Evolutionary conservation across 2,797 vertebrate genomes (phyloP), one percentile per base, ranked within the genome.

Genomic region (Danionella dracula): DNA sequence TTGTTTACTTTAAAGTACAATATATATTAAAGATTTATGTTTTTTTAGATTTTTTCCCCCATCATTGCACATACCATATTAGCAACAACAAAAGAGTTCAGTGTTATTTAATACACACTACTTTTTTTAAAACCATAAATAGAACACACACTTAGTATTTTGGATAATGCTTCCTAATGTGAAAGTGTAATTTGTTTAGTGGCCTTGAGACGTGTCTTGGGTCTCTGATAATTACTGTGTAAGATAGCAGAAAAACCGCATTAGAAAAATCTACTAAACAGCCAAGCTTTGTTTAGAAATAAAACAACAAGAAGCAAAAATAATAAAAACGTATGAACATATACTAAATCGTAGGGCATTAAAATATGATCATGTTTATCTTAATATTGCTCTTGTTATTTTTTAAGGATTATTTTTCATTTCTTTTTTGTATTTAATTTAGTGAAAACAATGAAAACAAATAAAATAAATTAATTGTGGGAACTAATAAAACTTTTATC

Each of bases 171-270:
- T 55, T 55, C 19, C 13, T 20, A 35, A 17, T 55, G 32, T 5
- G 4, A 20, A 55, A 45, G 40, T 29, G 31, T 55, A 46, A 65
- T 65, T 65, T 55, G 15, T 65, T 65, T 55, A 55, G 55, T 65
- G 50, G 50, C 13, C 37, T 19, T 19, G 13, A 35, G 41, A 15
- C 20, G 45, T 46, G 40, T 29, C 40, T 55, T 37, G 27, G 38
- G 29, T 32, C 62, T 44, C 20, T 27, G 40, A 45, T 54, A 54
- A 65, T 65, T 38, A 10, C 13, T 34, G 9, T 44, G 13, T 16
- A 10, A 4, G n/a, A 35, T 17, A 42, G 31, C 4, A 54, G 19
- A 37, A 51, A 31, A 19, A 63, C 15, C 29, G 1, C 5, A 63
- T 63, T 42, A 42, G 15, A 19, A 29, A 23, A 19, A 38, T 29